Conservation (phyloP, 2,113 vertebrate species). For the Reinhardtius hippoglossoides region DNA sequence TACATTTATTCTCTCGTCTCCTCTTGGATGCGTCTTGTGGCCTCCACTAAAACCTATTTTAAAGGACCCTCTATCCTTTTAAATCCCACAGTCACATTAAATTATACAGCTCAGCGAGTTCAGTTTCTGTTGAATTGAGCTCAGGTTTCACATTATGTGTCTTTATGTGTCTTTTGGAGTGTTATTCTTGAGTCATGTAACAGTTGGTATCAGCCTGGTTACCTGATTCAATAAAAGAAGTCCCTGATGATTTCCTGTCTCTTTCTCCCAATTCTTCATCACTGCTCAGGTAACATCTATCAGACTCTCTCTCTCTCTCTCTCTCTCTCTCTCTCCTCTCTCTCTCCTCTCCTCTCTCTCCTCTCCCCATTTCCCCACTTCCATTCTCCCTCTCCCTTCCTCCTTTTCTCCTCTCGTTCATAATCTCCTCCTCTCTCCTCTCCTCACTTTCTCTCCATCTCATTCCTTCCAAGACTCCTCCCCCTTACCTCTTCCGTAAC, state of each 20-base stretch:
- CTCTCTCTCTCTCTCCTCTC: constrained; percentile 1
- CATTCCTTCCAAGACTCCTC: constrained; percentile 39
- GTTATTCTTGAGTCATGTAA: neutral
- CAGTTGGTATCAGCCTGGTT: neutral
- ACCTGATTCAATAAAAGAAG: neutral
- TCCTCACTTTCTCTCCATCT: constrained; percentile 61
- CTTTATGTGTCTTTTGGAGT: neutral
- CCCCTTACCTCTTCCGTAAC: constrained; percentile 22
- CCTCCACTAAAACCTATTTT: neutral
- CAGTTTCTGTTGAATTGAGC: neutral
- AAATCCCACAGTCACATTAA: constrained; percentile 1
- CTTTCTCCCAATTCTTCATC: constrained; percentile 8
- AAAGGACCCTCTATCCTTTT: neutral
- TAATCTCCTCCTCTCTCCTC: constrained; percentile 66
- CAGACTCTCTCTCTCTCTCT: neutral
- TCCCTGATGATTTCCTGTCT: constrained; percentile 1
- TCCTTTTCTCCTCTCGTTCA: constrained; percentile 49
- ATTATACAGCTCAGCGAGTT: neutral
- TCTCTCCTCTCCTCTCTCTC: constrained; percentile 13
- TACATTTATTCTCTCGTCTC: neutral
- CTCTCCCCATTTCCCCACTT: constrained; percentile 38
- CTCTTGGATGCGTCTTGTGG: neutral
- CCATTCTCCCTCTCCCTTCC: constrained; percentile 48
- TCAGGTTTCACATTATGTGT: neutral
- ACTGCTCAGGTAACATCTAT: neutral